Base-by-base conservation (phyloP, 2,113 vertebrate genomes). In the Lamprotornis superbus region DNA sequence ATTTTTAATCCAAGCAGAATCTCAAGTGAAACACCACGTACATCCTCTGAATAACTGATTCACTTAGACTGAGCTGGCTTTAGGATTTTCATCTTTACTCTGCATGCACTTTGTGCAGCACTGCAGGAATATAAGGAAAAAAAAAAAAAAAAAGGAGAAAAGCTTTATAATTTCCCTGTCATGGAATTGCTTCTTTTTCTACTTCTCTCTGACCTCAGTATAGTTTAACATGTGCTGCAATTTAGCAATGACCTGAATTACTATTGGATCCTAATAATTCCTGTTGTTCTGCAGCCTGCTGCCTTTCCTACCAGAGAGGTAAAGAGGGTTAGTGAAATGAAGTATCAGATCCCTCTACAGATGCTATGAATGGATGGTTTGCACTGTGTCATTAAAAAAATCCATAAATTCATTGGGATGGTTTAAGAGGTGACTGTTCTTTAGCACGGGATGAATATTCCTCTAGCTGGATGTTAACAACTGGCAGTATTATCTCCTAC, bases 91-190 rank as follows among this genome's bases (percentile, higher is more conserved):
- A 24, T 39, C 11, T 85, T 49, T 82, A n/a, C 21, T 12, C 39
- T 4, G 1, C 10, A 3, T 16, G 19, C 9, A 50, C 70, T 90
- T 76, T 35, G 23, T 76, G 37, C 46, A 87, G 49, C 12, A 35
- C 52, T 64, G 23, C 28, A 57, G 15, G 12, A 50, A 42, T 12
- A 2, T 2, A 31, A 31, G 5, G 0, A 10, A 27, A 42, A 23
- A 14, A 39, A 42, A 23, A 14, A 39, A 18, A 11, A 10, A 12
- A 7, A n/a, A 35, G 0, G 1, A 35, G 1, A 68, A 71, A 65
- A 55, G 2, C 13, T 37, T 68, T 39, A 16, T 30, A 1, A 47
- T 61, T 69, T 93, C 13, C 27, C 7, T 57, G 19, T 55, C 14
- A 33, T 63, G 10, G 24, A 74, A 44, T 50, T 67, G 16, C n/a